Evolutionary conservation across 2,888 invertebrate genomes (phyloP).

Genomic region (Dione vanillae): DNA sequence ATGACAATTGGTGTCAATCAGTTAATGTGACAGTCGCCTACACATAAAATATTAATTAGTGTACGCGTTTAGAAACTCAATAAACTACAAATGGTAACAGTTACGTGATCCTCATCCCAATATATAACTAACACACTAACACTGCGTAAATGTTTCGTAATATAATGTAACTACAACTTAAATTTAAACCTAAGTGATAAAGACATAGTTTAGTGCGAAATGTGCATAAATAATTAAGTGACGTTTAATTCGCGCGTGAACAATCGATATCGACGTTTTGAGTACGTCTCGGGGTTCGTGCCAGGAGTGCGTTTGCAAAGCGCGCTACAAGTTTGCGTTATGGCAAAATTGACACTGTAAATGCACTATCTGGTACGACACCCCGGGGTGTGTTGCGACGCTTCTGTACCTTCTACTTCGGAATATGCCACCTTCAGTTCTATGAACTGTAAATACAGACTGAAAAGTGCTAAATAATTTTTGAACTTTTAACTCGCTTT

Average conservation of each 20-base stretch:
- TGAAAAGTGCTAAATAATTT: conserved; percentile 60
- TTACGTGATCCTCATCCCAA: conserved; percentile 44
- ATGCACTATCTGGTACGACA: conserved; percentile 99
- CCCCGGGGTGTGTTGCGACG: conserved; percentile 87
- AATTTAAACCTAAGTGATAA: conserved; percentile 34
- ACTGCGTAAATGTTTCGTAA: conserved; percentile 33
- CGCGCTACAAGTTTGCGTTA: conserved; percentile 80
- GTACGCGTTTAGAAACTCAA: conserved; percentile 39
- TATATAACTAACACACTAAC: conserved; percentile 44
- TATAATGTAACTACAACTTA: conserved; percentile 17
- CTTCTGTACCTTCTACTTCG: conserved; percentile 63
- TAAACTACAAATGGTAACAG: conserved; percentile 38
- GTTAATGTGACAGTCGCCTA: conserved; percentile 41
- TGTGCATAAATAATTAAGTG: conserved; percentile 74
- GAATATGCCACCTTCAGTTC: conserved; percentile 55
- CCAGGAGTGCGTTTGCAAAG: conserved; percentile 99
- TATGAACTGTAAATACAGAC: conserved; percentile 55
- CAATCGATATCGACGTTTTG: conserved; percentile 69
- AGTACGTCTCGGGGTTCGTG: conserved; percentile 93
- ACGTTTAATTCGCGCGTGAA: conserved; percentile 58
- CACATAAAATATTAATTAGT: conserved; percentile 46
- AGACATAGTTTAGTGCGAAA: conserved; percentile 58
- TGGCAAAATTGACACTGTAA: conserved; percentile 91
- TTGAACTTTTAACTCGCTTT: conserved; percentile 34
- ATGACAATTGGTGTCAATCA: conserved; percentile 43